Evolutionary conservation across 2,888 invertebrate genomes (phyloP), one percentile per base, ranked within the genome.

Genomic region (Drosophila rubida): DNA sequence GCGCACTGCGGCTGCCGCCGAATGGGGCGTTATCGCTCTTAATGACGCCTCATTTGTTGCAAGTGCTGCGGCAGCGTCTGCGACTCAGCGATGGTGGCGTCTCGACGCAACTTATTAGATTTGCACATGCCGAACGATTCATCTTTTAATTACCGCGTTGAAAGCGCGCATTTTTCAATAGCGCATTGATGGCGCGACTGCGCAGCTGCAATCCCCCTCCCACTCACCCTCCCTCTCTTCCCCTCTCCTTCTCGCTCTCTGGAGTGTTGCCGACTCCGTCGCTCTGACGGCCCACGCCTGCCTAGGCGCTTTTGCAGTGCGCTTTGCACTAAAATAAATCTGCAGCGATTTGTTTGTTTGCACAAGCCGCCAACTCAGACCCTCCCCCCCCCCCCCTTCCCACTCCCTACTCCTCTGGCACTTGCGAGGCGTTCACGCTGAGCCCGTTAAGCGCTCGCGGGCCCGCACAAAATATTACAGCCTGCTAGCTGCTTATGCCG

Each of bases 71-170:
- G 6, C 11, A 5, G 6, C 23, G 6, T 23, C 35, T 44, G 61
- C 23, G 27, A 45, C 32, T 11, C 13, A 2, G 4, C 16, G 41
- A n/a, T 4, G 3, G 22, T 13, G 50, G 58, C 59, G 48, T 50
- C 67, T 45, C 42, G 64, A 53, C 61, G 61, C 54, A 74, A 70
- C 78, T 75, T 79, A 79, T 79, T 80, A 78, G 71, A 79, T 79
- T 79, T 79, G 73, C 72, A 78, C 80, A 80, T 69, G 77, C 69
- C 75, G 73, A 83, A 81, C 88, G 88, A 90, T 90, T 90, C 90
- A 90, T 90, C 90, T 90, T 90, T 90, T 90, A 90, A 90, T 90
- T 90, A 90, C 89, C 80, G 85, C 83, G 90, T 88, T 90, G 90
- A 90, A 90, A 90, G 90, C 85, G 65, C 67, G 54, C 82, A 90